phyloP scores from a whole-genome alignment of 35 echinoderm and acorn worm genomes.

The Apostichopus californicus region DNA sequence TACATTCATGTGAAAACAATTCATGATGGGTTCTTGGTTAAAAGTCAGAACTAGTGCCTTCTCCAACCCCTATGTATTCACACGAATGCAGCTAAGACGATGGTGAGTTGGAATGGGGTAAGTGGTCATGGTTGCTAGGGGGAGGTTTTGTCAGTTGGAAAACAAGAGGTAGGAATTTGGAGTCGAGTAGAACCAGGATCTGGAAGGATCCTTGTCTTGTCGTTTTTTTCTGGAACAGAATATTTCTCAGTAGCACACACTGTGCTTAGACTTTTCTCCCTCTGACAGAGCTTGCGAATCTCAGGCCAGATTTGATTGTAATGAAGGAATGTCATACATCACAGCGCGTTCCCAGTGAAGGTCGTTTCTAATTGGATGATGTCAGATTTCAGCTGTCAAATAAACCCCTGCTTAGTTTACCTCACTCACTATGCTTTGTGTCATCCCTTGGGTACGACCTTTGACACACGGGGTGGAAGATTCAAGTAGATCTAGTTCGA shows the following conservation, averaged over 20 bases:
- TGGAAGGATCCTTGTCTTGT: neutral
- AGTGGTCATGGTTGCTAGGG: too few species aligned
- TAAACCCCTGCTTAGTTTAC: neutral
- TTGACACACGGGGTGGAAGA: neutral
- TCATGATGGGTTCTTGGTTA: too few species aligned
- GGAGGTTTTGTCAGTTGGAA: too few species aligned
- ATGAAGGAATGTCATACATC: slow-evolving; percentile 11
- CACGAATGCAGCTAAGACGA: too few species aligned
- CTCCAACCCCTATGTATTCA: too few species aligned
- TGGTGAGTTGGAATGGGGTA: too few species aligned
- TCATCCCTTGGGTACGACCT: slow-evolving; percentile 1
- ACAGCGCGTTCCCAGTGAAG: neutral
- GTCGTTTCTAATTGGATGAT: slow-evolving; percentile 17
- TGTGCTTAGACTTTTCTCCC: neutral
- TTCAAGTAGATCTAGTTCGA: slow-evolving; percentile 3
- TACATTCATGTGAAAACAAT: too few species aligned
- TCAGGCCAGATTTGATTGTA: slow-evolving; percentile 6
- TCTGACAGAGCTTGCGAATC: neutral
- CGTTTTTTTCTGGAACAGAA: neutral
- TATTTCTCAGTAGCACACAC: neutral
- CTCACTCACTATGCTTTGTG: slow-evolving; percentile 1
- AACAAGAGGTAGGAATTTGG: too few species aligned
- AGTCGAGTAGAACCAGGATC: too few species aligned
- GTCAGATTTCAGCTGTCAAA: slow-evolving; percentile 17
- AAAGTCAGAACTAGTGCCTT: too few species aligned